Evolutionary conservation across 2,888 invertebrate species (phyloP), one percentile per base, ranked within the genome.

Genomic region (Machimus rusticus): DNA sequence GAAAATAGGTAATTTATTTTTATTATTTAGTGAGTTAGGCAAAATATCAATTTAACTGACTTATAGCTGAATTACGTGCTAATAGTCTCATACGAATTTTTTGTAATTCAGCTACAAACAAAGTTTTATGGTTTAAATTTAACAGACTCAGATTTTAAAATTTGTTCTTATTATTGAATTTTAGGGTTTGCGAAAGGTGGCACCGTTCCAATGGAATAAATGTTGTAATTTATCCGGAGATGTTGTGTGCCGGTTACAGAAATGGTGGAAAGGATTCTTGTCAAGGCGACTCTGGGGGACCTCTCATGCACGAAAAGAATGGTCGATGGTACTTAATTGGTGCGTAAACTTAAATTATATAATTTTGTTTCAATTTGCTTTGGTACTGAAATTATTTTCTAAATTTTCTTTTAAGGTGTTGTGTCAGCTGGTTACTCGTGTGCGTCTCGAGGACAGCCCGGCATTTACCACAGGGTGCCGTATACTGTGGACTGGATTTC

Each of bases 391-490:
- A 79, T 51, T 79, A 5, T 66, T 66, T 23, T 66, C 9, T 66
- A n/a, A 28, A 19, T 28, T 79, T 19, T 28, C 79, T 31, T 87
- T 87, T 0, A 81, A 93, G 97, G 97, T 5, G 96, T 98, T 28
- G 98, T 98, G 0, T 98, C 98, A 0, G 98, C 98, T 0, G 98
- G 98, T 4, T 98, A 98, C 93, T 98, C 98, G 0, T 98, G 98
- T 91, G 98, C 98, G 0, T 97, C 98, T 91, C 95, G 97, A 19
- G 98, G 98, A 23, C 98, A 98, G 91, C 98, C 98, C 0, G 98
- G 98, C 81, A 98, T 98, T 90, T 98, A 98, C 93, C 98, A 98
- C 92, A 94, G 98, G 90, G 98, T 98, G 6, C 97, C 98, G 0
- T 97, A 97, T 91, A 98, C 98, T 0, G 97, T 98, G 6, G 98